Evolutionary conservation across 2,797 vertebrate species (phyloP).

Genomic region (Rhinella marina): DNA sequence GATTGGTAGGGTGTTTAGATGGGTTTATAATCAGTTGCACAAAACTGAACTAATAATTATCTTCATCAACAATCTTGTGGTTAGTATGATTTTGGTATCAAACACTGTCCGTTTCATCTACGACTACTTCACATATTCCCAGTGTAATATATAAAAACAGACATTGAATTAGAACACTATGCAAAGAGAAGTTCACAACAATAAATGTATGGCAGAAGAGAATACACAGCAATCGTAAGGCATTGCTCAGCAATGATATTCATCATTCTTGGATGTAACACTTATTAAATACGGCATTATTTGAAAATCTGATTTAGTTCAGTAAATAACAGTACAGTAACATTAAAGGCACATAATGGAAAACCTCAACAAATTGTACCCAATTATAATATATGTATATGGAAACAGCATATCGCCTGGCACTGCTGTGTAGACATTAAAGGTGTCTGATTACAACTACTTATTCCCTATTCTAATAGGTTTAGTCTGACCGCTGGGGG

Average conservation of each 20-base stretch:
- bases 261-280: neutral
- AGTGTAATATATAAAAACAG: neutral
- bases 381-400: neutral
- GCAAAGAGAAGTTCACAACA: neutral
- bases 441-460: too few species aligned
- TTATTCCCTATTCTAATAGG: too few species aligned
- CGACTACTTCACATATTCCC: neutral
- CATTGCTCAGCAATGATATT: slow-evolving; percentile 29
- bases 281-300: neutral
- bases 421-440: neutral
- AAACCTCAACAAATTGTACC: neutral
- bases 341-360: neutral
- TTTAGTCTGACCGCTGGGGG: too few species aligned
- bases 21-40: too few species aligned
- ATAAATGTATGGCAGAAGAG: neutral
- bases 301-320: neutral
- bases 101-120: neutral
- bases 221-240: neutral
- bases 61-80: neutral
- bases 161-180: neutral
- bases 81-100: neutral
- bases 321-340: neutral
- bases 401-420: neutral
- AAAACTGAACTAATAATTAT: neutral
- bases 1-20: too few species aligned